A percentile compares a stretch with the other conserved stretches of the same genome.
Evolutionary conservation across 1,140 invertebrate genomes (phyloP).

Genomic region (honey bee (Apis mellifera)): DNA sequence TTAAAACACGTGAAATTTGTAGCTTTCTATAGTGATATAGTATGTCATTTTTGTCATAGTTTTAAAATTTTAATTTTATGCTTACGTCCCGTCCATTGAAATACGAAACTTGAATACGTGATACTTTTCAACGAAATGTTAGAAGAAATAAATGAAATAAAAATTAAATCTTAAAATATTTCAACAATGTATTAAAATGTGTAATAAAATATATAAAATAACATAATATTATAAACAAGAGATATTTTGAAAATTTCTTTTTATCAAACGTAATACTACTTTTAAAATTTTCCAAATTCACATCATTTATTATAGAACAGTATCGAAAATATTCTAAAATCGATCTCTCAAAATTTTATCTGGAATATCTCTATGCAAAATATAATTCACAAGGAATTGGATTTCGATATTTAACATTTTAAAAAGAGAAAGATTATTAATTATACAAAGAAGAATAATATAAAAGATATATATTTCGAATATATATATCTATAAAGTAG

Average conservation of each 20-base stretch:
- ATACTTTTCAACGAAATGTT: background rate
- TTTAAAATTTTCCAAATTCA: background rate
- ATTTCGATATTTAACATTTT: no score
- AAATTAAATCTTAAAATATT: no score
- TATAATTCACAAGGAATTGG: no score
- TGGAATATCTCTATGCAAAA: background rate
- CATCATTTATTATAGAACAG: background rate
- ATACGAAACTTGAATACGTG: background rate
- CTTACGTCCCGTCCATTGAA: background rate
- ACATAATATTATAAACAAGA: background rate
- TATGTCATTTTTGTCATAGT: background rate
- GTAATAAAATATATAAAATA: background rate
- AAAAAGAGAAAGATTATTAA: no score
- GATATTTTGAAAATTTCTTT: no score
- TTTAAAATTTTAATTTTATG: slow-evolving; percentile 12
- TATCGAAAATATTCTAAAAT: background rate
- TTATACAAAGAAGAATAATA: no score
- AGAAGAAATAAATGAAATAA: no score
- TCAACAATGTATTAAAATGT: no score
- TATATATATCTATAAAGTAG: no score
- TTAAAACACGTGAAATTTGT: slow-evolving; percentile 27
- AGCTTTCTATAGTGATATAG: slow-evolving; percentile 17
- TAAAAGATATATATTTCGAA: no score
- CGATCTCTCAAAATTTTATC: background rate
- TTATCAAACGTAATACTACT: no score